Conservation (phyloP, 2,113 vertebrate species). For the Gorsachius goisagi region DNA sequence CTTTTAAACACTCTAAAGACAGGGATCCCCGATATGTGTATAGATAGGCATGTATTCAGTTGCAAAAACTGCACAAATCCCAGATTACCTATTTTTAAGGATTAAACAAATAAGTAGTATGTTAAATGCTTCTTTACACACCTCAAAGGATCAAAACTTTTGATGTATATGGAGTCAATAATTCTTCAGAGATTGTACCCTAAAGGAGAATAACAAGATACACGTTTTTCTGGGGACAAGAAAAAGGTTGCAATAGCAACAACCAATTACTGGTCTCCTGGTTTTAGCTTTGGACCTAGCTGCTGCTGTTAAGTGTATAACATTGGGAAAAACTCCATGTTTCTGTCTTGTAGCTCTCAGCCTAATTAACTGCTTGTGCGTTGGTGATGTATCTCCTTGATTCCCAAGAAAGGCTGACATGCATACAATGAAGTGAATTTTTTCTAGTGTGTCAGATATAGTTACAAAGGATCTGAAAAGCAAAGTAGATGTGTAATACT, state of each 20-base stretch:
- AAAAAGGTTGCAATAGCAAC: neutral
- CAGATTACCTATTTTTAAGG: neutral
- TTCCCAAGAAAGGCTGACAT: neutral
- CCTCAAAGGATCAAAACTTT: neutral
- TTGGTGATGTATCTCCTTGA: neutral
- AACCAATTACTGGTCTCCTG: neutral
- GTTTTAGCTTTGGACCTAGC: neutral
- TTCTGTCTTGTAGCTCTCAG: neutral
- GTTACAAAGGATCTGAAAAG: neutral
- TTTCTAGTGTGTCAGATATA: neutral
- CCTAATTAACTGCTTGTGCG: neutral
- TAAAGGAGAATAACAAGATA: neutral
- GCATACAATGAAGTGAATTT: neutral
- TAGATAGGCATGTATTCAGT: neutral
- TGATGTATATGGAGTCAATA: neutral
- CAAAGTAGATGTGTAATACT: neutral
- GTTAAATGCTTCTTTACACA: neutral
- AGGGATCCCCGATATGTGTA: neutral
- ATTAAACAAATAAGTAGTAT: neutral
- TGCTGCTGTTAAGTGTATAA: neutral
- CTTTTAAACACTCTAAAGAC: neutral
- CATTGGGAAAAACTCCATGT: neutral
- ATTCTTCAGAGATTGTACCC: neutral
- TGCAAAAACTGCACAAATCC: neutral
- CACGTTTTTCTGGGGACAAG: neutral